Conservation (phyloP, 2,888 invertebrate species). For the Agrypnus murinus region DNA sequence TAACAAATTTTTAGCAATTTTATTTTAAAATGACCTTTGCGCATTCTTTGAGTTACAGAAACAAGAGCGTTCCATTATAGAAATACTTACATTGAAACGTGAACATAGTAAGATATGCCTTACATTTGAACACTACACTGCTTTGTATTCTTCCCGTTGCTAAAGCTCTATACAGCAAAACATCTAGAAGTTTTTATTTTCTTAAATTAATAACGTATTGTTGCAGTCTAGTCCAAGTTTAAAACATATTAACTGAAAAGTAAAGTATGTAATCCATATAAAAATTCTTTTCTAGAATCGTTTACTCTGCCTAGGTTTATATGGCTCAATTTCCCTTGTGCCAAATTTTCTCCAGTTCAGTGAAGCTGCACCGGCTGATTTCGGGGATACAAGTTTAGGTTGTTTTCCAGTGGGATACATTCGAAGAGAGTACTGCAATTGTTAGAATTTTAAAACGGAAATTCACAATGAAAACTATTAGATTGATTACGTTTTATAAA, state of each 20-base stretch:
- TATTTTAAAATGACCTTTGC: too few species aligned
- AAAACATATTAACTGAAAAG: slow-evolving; percentile 4
- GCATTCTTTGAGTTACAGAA: too few species aligned
- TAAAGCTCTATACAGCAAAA: neutral
- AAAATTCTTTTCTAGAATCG: slow-evolving; percentile 37
- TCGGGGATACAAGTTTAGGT: slow-evolving; percentile 36
- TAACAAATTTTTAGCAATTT: too few species aligned
- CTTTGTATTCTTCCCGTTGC: slow-evolving; percentile 10
- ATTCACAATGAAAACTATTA: slow-evolving; percentile 22
- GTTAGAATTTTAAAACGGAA: slow-evolving; percentile 39
- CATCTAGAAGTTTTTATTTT: neutral
- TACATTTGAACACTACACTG: neutral
- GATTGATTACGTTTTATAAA: slow-evolving; percentile 5
- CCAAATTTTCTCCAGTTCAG: slow-evolving; percentile 42
- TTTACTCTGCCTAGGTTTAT: slow-evolving; percentile 35
- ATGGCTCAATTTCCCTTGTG: slow-evolving; percentile 47
- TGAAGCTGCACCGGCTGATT: slow-evolving; percentile 43
- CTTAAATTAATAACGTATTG: slow-evolving; percentile 1
- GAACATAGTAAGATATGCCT: neutral
- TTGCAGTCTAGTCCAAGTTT: slow-evolving; percentile 3
- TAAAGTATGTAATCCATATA: slow-evolving; percentile 26
- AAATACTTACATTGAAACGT: too few species aligned
- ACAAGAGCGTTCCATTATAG: too few species aligned
- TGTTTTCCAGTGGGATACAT: slow-evolving; percentile 48
- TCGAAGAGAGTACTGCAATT: slow-evolving; percentile 37